Evolutionary conservation across 2,113 vertebrate genomes (phyloP), one percentile per base, ranked within the genome.

Genomic region (Leptobrachium leishanense): DNA sequence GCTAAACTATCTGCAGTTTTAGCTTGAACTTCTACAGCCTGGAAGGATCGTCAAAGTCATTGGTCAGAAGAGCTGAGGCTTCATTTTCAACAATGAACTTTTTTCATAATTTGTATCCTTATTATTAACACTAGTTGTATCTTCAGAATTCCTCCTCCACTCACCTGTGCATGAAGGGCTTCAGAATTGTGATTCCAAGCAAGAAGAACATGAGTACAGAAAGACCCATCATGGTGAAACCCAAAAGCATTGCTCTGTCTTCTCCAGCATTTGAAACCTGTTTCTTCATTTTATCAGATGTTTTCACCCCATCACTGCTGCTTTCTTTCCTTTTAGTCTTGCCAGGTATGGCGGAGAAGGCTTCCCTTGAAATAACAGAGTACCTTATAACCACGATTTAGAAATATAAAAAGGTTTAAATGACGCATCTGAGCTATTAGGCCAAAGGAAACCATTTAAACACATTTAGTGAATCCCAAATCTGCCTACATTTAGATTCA

Each of bases 141-240:
- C 4, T 5, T 50, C 46, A 4, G 8, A 50, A 50, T 50, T 50
- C 46, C 46, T 50, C 46, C 3, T 1, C 46, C 2, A 63, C 79
- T 85, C 85, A 95, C 95, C 94, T 94, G 84, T 89, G 88, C 43
- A 94, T 63, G 65, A 90, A 90, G 4, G 95, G 94, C 83, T 91
- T 93, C 72, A 93, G 84, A n/a, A 86, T 81, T 0, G 85, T 91
- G 65, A 90, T 89, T 80, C 92, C 93, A 20, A 95, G 86, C 79
- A 95, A 84, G 68, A 94, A 94, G 87, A 93, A 93, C 93, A 94
- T 95, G 69, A 94, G 88, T 75, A 91, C 88, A 0, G 94, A 93
- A 79, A 94, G 93, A 42, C 84, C 90, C 88, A 95, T 94, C 94
- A 95, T 94, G 44, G 81, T 53, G 74, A 92, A 90, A 13, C 94